Evolutionary conservation across 1,140 invertebrate species (phyloP), one percentile per base, ranked within the genome.

Genomic region (Hypothenemus hampei): DNA sequence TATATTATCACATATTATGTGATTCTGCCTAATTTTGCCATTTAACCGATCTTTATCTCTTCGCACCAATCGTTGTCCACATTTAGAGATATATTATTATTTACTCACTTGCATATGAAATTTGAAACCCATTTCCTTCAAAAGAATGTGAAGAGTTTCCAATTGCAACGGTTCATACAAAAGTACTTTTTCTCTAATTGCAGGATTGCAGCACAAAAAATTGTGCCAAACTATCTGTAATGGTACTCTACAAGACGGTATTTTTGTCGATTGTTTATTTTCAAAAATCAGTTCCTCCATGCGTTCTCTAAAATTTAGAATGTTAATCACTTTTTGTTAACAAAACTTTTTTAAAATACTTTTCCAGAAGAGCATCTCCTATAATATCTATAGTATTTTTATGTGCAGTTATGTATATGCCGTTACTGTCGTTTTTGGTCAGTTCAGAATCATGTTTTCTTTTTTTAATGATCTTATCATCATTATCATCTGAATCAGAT

Each of bases 221-320:
- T 80, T 80, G 59, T 78, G 72, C 63, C 78, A 78, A 3, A 73
- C 76, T 56, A 80, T 75, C 45, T 80, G 77, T 21, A 80, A 62
- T 2, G 78, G 78, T 1, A 79, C 65, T 33, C 67, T 59, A 56
- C 77, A 79, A 0, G 68, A 64, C 33, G 44, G 3, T 11, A 70
- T 57, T 60, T 57, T 61, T 40, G 43, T 56, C 19, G 67, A 68
- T 48, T 55, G 62, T 49, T 55, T 69, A 41, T 65, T 63, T 57
- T 72, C 70, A 55, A 72, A 69, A 44, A 72, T 68, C 13, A 70
- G 35, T 18, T 69, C 63, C 13, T 65, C 58, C 6, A 2, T 68
- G 68, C 54, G 68, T 66, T 41, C 77, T 45, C 77, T 78, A 67
- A 48, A 72, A 73, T 44, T 23, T 23, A 26, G 51, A 21, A 29